These are phyloP conservation scores for Caenorhabditis sp. DNA, from an alignment of 2,888 invertebrate genomes.

Conservation along the genomic window DNA sequence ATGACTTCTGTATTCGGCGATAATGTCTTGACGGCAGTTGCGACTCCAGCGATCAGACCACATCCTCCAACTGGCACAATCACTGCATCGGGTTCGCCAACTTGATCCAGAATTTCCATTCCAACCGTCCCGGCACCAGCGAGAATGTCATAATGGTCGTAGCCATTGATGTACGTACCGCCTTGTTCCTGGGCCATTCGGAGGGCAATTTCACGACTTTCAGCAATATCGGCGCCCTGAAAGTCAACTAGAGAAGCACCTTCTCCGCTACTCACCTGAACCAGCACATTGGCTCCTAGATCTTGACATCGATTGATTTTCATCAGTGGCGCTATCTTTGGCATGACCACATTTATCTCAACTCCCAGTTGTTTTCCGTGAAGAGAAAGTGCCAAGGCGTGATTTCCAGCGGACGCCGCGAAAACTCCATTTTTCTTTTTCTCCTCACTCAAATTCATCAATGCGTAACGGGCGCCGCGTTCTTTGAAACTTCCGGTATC, in stretches of 20 bases:
- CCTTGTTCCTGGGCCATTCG: conserved; percentile 88
- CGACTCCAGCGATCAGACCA: conserved; percentile 90
- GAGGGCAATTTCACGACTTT: conserved; percentile 90
- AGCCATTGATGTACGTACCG: conserved; percentile 84
- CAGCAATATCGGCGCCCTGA: conserved; percentile 86
- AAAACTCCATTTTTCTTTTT: conserved; percentile 89
- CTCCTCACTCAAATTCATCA: conserved; percentile 88
- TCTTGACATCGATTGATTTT: conserved; percentile 92
- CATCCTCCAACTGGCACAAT: conserved; percentile 94
- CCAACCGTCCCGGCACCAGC: conserved; percentile 96
- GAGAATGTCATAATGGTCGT: conserved; percentile 95
- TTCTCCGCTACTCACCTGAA: no score
- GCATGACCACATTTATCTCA: conserved; percentile 89
- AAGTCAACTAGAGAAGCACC: no score
- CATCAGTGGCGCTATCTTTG: conserved; percentile 94
- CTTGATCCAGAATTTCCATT: conserved; percentile 93
- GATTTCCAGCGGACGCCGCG: conserved; percentile 95
- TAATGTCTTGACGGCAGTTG: conserved; percentile 91
- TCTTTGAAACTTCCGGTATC: conserved; percentile 96
- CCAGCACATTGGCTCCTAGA: conserved; percentile 91
- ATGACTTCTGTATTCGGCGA: conserved; percentile 91
- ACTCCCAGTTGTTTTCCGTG: conserved; percentile 88
- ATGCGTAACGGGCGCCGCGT: conserved; percentile 93
- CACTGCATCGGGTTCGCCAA: conserved; percentile 88
- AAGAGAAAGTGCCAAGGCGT: conserved; percentile 91